Evolutionary conservation across 2,797 vertebrate species (phyloP), one percentile per base, ranked within the genome.

Genomic region (Anniella stebbinsi): DNA sequence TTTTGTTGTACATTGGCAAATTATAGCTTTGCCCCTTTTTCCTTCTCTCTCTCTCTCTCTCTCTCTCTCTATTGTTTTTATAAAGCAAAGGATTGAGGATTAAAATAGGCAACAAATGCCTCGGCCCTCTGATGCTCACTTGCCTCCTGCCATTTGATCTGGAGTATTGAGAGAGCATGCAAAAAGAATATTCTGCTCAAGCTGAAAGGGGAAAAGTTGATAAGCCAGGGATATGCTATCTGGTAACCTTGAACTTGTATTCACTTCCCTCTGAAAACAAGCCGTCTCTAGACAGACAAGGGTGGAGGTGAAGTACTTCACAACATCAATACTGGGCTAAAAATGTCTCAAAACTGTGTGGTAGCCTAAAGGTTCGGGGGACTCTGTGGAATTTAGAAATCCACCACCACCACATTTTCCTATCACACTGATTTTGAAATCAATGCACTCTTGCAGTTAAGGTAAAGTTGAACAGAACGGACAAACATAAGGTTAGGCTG

Each of bases 211-310:
- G 91, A 92, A 95, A 93, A 95, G 94, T 92, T 96, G 94, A 95
- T 95, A 95, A 97, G 94, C 94, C 87, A 92, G 92, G 91, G 92
- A 96, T 95, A 96, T 93, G 92, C 92, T 97, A 93, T 96, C n/a
- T 45, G 92, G 92, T 95, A 96, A 97, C 96, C 95, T 93, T 92
- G 92, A 97, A 96, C 94, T 96, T 96, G 91, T 94, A 92, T 96
- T 96, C 95, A 95, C 96, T 95, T 95, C 95, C 92, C 91, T 94
- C 93, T 93, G 94, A 95, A 96, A 95, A 95, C 92, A 95, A 94
- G 93, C 94, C 91, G 92, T 97, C 96, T 97, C 96, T 87, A 94
- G 94, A 89, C 92, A 94, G 95, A 91, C 93, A 96, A 92, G 92
- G 93, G 91, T 90, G 87, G 89, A 96, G 94, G 94, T 94, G 93